Evolutionary conservation across 2,888 invertebrate species (phyloP).

Genomic region (Cataglyphis rosenhaueri): DNA sequence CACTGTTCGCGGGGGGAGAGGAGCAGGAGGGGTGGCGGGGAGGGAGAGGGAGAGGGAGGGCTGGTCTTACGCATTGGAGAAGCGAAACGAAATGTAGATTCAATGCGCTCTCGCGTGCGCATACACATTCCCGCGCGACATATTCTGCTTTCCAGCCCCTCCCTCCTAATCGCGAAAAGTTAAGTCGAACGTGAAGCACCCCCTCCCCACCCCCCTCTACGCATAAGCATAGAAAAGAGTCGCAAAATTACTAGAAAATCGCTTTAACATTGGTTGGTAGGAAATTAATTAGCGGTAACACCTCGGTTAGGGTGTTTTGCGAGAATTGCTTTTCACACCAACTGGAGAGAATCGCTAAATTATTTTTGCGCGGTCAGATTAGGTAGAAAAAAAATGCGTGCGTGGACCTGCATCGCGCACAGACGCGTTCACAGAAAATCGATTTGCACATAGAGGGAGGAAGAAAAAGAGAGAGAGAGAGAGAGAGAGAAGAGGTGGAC

Average conservation of each 20-base stretch:
- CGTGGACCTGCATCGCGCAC: neutral
- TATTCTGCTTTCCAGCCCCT: constrained; percentile 23
- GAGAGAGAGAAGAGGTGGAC: too few species aligned
- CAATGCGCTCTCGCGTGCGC: constrained; percentile 55
- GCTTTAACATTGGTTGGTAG: constrained; percentile 16
- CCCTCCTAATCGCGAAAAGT: constrained; percentile 41
- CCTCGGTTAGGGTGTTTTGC: neutral
- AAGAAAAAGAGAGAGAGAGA: neutral
- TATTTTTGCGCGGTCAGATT: constrained; percentile 46
- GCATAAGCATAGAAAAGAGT: constrained; percentile 49
- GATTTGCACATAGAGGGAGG: neutral
- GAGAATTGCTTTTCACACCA: constrained; percentile 34
- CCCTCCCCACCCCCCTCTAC: neutral
- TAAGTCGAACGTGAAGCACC: constrained; percentile 47
- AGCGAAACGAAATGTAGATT: constrained; percentile 59
- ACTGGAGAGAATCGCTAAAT: constrained; percentile 28
- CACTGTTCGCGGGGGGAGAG: neutral
- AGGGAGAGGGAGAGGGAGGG: too few species aligned
- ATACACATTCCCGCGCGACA: constrained; percentile 30
- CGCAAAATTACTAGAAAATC: constrained; percentile 13
- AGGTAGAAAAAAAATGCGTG: neutral
- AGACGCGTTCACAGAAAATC: constrained; percentile 20
- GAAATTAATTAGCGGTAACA: constrained; percentile 62
- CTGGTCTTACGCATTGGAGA: constrained; percentile 63
- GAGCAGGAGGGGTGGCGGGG: neutral